Evolutionary conservation across 2,113 vertebrate species (phyloP).

Genomic region (Columba livia): DNA sequence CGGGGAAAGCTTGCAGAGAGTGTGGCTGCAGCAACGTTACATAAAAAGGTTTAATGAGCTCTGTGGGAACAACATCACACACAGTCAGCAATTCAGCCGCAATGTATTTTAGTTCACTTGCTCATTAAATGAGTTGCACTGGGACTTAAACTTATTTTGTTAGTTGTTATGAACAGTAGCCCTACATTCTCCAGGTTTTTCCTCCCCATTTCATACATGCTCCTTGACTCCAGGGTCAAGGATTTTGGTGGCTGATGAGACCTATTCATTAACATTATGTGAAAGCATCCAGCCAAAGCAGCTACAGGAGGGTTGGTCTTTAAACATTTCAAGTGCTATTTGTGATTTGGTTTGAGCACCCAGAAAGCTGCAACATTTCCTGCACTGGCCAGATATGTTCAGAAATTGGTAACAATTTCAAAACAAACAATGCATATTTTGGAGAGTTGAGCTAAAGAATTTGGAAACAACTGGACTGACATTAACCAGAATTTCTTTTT

Average conservation of each 20-base stretch:
- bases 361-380: neutral
- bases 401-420: neutral
- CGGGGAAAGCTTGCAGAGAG: neutral
- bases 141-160: conserved; percentile 5
- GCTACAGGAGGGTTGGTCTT: neutral
- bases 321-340: neutral
- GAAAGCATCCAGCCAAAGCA: neutral
- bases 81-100: conserved; percentile 41
- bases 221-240: neutral
- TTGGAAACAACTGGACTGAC: neutral
- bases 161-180: neutral
- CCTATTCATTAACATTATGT: neutral
- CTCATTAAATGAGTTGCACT: conserved; percentile 15
- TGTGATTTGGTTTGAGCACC: neutral
- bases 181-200: neutral
- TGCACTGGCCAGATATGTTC: neutral
- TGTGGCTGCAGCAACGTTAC: conserved; percentile 15
- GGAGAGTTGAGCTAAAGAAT: neutral
- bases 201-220: neutral
- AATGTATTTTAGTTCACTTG: conserved; percentile 5
- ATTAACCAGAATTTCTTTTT: neutral
- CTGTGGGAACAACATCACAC: conserved; percentile 27
- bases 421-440: neutral
- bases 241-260: neutral
- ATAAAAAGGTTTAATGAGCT: conserved; percentile 51